phyloP scores from a whole-genome alignment of 2,888 invertebrate genomes.

The Dasysyrphus tricinctus region DNA sequence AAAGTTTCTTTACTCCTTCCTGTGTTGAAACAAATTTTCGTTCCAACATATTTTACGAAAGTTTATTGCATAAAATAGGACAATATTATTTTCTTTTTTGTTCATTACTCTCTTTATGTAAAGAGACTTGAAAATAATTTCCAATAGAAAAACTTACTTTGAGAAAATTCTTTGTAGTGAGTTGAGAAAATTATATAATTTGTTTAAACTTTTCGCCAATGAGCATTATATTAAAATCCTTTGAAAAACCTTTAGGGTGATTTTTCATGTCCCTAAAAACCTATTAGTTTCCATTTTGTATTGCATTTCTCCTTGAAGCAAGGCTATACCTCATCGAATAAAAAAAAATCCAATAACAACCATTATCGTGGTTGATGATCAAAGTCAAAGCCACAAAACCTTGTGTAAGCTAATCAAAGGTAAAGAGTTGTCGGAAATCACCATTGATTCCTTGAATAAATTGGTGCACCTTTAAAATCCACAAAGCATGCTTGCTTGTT shows the following conservation, averaged over 20 bases:
- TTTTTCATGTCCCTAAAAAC: background rate
- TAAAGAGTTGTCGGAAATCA: background rate
- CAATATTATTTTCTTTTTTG: constrained; percentile 7
- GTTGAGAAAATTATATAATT: background rate
- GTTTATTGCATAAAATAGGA: constrained; percentile 39
- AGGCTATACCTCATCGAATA: too few relatives aligned
- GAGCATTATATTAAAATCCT: background rate
- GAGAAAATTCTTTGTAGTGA: background rate
- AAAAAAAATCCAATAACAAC: too few relatives aligned
- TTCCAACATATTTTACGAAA: constrained; percentile 33
- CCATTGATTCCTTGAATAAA: background rate
- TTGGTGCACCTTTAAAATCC: background rate
- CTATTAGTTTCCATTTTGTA: too few relatives aligned
- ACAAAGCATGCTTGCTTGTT: background rate
- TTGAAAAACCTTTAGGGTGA: background rate
- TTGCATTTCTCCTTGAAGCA: too few relatives aligned
- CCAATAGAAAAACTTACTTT: constrained; percentile 3
- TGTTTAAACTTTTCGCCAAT: constrained; percentile 3
- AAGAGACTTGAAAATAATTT: constrained; percentile 10
- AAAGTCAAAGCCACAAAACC: constrained; percentile 5
- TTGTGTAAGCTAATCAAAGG: constrained; percentile 6
- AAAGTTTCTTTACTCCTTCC: constrained; percentile 17
- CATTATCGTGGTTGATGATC: background rate
- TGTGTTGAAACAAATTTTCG: constrained; percentile 39
- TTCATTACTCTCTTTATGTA: background rate